Conservation (phyloP, 2,888 invertebrate species). For the Lochmaea crataegi region DNA sequence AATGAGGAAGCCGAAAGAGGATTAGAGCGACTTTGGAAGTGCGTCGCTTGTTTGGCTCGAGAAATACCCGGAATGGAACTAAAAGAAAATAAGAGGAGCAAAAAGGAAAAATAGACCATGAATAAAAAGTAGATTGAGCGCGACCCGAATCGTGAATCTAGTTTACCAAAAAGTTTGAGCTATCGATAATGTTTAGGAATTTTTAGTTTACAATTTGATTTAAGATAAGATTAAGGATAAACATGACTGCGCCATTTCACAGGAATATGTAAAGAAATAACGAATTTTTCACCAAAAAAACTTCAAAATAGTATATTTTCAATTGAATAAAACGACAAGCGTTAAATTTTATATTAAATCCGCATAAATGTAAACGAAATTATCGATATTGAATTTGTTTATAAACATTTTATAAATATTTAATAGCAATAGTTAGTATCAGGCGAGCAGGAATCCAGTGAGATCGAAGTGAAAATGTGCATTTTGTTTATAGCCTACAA, state of each 20-base stretch:
- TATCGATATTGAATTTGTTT: background rate
- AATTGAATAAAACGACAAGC: no score
- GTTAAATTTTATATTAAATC: no score
- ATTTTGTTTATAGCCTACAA: conserved; percentile 17
- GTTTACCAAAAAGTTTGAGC: background rate
- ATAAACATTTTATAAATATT: conserved; percentile 21
- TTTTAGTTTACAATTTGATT: no score
- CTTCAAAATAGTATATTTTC: no score
- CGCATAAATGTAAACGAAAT: no score
- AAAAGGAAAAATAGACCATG: background rate
- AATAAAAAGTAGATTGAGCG: background rate
- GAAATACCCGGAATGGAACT: conserved; percentile 6
- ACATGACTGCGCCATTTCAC: no score
- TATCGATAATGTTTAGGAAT: background rate
- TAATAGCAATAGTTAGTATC: conserved; percentile 26
- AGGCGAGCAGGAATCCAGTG: conserved; percentile 14
- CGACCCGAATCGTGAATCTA: no score
- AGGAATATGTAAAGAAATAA: no score
- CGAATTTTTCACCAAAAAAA: no score
- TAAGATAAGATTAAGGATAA: no score
- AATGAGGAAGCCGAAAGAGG: conserved; percentile 26
- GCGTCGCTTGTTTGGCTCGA: background rate
- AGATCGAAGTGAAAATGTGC: conserved; percentile 8
- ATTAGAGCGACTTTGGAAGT: conserved; percentile 15
- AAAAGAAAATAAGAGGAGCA: background rate